A percentile compares a stretch with the other conserved stretches of the same genome.
phyloP scores from a whole-genome alignment of 2,113 vertebrate genomes.

The Scartelaos histophorus region DNA sequence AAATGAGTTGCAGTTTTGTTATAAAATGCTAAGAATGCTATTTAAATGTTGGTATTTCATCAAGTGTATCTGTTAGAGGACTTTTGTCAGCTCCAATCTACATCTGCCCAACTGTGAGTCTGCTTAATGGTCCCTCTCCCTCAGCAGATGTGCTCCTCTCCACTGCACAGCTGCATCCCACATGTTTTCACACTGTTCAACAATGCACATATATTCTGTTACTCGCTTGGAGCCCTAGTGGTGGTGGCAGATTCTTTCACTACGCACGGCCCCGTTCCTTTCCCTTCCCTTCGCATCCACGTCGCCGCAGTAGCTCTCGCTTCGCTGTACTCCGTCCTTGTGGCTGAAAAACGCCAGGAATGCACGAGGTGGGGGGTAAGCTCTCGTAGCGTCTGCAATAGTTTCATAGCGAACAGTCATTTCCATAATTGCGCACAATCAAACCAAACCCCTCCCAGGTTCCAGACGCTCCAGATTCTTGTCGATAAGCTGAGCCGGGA shows the following conservation, averaged over 20 bases:
- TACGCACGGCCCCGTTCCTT: conserved; percentile 33
- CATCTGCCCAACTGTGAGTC: conserved; percentile 55
- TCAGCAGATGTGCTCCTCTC: conserved; percentile 63
- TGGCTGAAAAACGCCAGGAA: conserved; percentile 61
- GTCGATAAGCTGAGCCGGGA: conserved; percentile 69
- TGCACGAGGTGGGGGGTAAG: conserved; percentile 55
- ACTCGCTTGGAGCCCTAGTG: conserved; percentile 31
- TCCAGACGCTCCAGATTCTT: conserved; percentile 73
- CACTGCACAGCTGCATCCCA: conserved; percentile 75
- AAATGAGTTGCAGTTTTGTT: conserved; percentile 1
- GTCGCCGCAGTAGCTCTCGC: conserved; percentile 30
- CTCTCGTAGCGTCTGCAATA: conserved; percentile 60
- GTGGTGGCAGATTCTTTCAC: conserved; percentile 41
- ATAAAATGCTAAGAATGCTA: conserved; percentile 13
- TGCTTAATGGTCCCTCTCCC: conserved; percentile 62
- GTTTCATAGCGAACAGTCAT: conserved; percentile 67
- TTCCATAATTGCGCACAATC: conserved; percentile 79
- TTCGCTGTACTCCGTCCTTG: conserved; percentile 59
- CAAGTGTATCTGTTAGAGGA: conserved; percentile 15
- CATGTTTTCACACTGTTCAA: conserved; percentile 68
- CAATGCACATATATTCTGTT: conserved; percentile 51
- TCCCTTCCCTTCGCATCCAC: conserved; percentile 31
- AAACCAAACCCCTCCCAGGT: conserved; percentile 75
- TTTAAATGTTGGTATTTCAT: conserved; percentile 21
- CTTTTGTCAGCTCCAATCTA: conserved; percentile 48